These are phyloP conservation scores for Kryptolebias marmoratus DNA, from an alignment of 2,113 vertebrate genomes.

Conservation along the genomic window DNA sequence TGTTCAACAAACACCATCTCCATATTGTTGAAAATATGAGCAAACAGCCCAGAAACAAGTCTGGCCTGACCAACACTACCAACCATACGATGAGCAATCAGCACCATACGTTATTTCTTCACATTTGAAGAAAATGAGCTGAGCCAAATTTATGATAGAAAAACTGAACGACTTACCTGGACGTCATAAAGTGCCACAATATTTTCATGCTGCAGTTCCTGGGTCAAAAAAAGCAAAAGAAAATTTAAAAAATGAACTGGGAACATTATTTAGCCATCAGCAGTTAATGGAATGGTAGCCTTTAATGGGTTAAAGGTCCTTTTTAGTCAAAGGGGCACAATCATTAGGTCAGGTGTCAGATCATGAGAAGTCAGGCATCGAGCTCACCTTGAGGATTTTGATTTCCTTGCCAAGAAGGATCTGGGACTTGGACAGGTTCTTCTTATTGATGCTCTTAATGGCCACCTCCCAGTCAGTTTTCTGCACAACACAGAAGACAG, in stretches of 20 bases:
- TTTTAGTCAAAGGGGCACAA: no score
- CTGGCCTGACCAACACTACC: no score
- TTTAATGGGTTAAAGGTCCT: background rate
- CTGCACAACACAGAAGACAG: conserved; percentile 62
- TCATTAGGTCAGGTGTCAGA: background rate
- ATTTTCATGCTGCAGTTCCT: conserved; percentile 99
- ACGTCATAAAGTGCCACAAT: conserved; percentile 98
- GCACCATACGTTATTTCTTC: no score
- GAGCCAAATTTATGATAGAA: background rate
- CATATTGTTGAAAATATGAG: no score
- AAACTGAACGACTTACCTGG: conserved; percentile 82
- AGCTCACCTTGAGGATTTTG: conserved; percentile 95
- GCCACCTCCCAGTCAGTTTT: conserved; percentile 99
- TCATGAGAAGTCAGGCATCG: conserved; percentile 6
- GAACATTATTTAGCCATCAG: background rate
- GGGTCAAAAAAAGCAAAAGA: conserved; percentile 58
- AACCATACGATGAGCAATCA: no score
- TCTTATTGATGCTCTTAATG: conserved; percentile 99
- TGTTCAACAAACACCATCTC: no score
- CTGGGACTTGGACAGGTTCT: conserved; percentile 98
- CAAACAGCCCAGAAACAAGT: no score
- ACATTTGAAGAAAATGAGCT: no score
- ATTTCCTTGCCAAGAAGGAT: conserved; percentile 99
- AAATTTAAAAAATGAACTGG: background rate
- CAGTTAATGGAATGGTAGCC: conserved; percentile 1